Percentiles rank a stretch among this genome's conserved stretches.
Conservation (phyloP, 2,113 vertebrate genomes). For the Oreotrochilus melanogaster region DNA sequence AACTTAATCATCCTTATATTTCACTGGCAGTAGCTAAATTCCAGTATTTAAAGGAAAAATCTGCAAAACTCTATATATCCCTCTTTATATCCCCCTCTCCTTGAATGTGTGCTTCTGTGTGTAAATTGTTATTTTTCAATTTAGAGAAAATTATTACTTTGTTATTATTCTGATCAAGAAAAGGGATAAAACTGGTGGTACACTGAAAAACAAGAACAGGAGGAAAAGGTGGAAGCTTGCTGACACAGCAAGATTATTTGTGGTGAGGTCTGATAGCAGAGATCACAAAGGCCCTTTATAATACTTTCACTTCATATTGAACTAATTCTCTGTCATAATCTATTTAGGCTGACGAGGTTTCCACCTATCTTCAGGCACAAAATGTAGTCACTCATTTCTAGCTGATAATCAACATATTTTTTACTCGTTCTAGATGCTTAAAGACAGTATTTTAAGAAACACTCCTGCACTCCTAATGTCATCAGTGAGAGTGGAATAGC, state of each 20-base stretch:
- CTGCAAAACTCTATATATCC: neutral
- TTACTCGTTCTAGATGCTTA: neutral
- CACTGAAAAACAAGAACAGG: neutral
- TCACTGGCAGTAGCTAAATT: neutral
- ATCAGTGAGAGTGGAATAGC: neutral
- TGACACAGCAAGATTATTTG: neutral
- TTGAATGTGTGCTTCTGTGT: neutral
- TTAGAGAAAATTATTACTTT: neutral
- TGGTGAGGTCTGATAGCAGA: neutral
- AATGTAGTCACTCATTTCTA: neutral
- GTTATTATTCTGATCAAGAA: neutral
- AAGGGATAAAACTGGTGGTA: neutral
- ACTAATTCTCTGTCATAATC: slow-evolving; percentile 35
- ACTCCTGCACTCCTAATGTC: neutral
- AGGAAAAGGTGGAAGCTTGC: neutral
- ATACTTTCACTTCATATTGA: slow-evolving; percentile 34
- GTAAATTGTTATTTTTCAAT: neutral
- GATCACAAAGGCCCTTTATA: neutral
- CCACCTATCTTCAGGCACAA: slow-evolving; percentile 18
- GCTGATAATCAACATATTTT: neutral
- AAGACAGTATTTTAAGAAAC: slow-evolving; percentile 1
- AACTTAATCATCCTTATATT: neutral
- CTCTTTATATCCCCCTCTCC: neutral
- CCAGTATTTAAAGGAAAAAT: neutral
- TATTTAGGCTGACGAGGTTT: neutral